These are phyloP conservation scores for Burhinus oedicnemus DNA, from an alignment of 2,113 vertebrate species.

Conservation along the genomic window DNA sequence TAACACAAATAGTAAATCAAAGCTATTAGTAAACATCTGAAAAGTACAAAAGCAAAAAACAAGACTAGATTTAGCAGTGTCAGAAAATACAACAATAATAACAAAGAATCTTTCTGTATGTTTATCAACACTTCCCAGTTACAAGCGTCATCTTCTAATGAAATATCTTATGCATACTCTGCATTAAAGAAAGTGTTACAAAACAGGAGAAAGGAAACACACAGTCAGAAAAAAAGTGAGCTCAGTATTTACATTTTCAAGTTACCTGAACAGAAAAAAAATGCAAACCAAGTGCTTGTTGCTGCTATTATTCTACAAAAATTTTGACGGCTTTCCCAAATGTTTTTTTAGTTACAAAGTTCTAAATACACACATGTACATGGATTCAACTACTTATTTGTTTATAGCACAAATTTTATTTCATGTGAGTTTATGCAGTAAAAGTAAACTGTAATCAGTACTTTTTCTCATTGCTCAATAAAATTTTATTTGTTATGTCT, in stretches of 20 bases:
- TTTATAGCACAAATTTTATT: neutral
- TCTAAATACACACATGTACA: neutral
- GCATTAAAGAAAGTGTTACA: neutral
- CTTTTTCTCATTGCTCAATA: neutral
- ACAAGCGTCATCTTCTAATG: neutral
- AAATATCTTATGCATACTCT: neutral
- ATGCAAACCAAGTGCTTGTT: neutral
- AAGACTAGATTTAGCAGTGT: neutral
- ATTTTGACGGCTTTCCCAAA: neutral
- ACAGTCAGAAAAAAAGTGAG: neutral
- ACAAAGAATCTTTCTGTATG: neutral
- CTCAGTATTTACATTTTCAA: neutral
- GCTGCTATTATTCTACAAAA: neutral
- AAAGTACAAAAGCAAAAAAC: neutral
- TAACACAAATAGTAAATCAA: neutral
- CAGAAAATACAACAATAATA: neutral
- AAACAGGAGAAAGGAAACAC: neutral
- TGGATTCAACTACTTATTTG: neutral
- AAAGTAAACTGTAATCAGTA: constrained; percentile 22
- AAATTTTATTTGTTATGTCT: neutral
- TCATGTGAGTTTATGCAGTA: neutral
- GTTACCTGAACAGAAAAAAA: neutral
- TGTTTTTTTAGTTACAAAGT: neutral
- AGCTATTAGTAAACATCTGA: neutral
- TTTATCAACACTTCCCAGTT: neutral